phyloP scores from a whole-genome alignment of 2,888 invertebrate species.

The Drosophila setosimentum region DNA sequence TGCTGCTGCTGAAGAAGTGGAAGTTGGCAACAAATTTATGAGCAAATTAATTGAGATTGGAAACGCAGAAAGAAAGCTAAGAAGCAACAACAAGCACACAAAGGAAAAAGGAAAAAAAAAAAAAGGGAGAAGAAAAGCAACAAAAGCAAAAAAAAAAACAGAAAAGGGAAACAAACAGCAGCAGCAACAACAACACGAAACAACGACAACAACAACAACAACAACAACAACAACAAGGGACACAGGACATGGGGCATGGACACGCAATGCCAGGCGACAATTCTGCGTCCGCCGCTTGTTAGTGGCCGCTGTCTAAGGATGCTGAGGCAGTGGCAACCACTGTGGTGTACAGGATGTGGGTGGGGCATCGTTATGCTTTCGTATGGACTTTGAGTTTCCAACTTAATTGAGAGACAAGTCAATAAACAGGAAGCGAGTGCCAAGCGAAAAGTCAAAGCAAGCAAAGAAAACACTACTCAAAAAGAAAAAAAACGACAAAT shows the following conservation, averaged over 20 bases:
- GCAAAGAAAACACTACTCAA: conserved; percentile 32
- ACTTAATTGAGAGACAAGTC: conserved; percentile 82
- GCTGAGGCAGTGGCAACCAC: conserved; percentile 6
- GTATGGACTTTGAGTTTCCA: conserved; percentile 60
- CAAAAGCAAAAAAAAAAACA: neutral
- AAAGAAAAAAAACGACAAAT: neutral
- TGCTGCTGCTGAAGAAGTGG: conserved; percentile 30
- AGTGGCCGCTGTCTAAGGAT: conserved; percentile 52
- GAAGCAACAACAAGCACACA: conserved; percentile 20
- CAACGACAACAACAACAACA: conserved; percentile 18
- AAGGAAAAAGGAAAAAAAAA: conserved; percentile 1
- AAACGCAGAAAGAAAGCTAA: conserved; percentile 70
- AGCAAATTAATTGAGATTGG: conserved; percentile 83
- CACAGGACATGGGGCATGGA: conserved; percentile 33
- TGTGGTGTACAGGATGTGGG: neutral
- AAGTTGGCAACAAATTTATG: conserved; percentile 80
- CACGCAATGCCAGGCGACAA: conserved; percentile 67
- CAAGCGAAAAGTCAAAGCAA: conserved; percentile 71
- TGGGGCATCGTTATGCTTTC: conserved; percentile 17
- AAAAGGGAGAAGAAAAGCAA: conserved; percentile 14
- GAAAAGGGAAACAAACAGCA: conserved; percentile 29
- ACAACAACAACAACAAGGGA: conserved; percentile 17
- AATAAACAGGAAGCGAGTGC: conserved; percentile 77
- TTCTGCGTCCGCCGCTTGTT: conserved; percentile 66
- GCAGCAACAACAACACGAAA: conserved; percentile 3